Evolutionary conservation across 2,113 vertebrate species (phyloP).

Genomic region (Seriola dumerili): DNA sequence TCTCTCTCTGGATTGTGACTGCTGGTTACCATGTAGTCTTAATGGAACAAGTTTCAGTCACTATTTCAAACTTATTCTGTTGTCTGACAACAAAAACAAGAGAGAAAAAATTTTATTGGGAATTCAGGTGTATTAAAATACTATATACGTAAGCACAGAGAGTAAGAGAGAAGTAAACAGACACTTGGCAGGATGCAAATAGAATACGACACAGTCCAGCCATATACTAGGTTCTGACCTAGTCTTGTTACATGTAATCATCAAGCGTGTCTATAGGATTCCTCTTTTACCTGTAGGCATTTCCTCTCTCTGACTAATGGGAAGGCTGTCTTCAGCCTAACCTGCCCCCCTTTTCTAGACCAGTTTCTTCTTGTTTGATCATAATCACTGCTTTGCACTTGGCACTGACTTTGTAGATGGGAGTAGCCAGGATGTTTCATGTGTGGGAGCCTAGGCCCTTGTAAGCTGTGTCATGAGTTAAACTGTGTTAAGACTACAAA

Average conservation of each 20-base stretch:
- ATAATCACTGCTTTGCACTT: slow-evolving; percentile 31
- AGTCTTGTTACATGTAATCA: not conserved
- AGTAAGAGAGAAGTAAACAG: no score
- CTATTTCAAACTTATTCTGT: no score
- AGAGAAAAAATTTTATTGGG: no score
- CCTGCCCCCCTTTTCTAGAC: slow-evolving; percentile 14
- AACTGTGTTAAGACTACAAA: slow-evolving; percentile 12
- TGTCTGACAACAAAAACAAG: no score
- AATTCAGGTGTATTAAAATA: no score
- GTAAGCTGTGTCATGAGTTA: slow-evolving; percentile 58
- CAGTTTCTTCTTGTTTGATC: slow-evolving; percentile 65
- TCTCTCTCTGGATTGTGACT: no score
- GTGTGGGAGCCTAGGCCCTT: not conserved
- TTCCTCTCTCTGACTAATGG: not conserved
- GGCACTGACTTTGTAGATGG: slow-evolving; percentile 37
- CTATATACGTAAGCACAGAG: no score
- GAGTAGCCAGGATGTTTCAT: slow-evolving; percentile 19
- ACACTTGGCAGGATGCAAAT: no score
- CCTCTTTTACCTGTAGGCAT: slow-evolving; percentile 27
- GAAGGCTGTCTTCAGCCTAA: not conserved
- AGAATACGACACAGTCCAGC: no score
- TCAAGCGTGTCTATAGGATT: slow-evolving; percentile 15
- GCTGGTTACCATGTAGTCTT: no score
- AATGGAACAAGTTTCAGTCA: no score
- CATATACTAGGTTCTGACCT: no score